Evolutionary conservation across 2,797 vertebrate species (phyloP).

Genomic region (Helicolenus hilgendorfi): DNA sequence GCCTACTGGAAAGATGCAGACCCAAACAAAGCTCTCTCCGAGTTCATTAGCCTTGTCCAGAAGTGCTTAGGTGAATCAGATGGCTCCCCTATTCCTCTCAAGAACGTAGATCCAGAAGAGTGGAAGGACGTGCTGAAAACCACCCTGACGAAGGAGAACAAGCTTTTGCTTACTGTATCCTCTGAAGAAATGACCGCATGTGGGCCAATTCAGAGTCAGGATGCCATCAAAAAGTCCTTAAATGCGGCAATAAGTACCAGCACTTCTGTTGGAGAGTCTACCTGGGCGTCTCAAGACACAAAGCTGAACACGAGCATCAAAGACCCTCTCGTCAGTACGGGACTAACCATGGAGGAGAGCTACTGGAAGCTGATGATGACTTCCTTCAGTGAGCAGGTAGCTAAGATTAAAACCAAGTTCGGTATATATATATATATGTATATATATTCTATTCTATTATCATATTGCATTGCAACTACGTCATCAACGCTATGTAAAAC

Average conservation of each 20-base stretch:
- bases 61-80: accelerated
- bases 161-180: conserved; percentile 37
- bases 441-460: not conserved
- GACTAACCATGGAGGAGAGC: conserved; percentile 47
- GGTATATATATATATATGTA: not conserved
- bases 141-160: not conserved
- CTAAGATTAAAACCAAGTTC: conserved; percentile 65
- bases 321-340: conserved; percentile 30
- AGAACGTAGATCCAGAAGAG: not conserved
- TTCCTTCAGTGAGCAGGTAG: not conserved
- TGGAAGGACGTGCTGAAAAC: not conserved
- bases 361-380: conserved; percentile 50
- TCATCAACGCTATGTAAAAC: not conserved
- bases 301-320: conserved; percentile 22
- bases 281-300: accelerated
- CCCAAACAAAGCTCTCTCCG: not conserved
- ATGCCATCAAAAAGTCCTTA: not conserved
- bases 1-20: not conserved
- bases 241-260: accelerated
- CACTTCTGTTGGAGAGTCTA: accelerated
- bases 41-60: conserved; percentile 52
- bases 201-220: conserved; percentile 4
- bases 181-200: not conserved
- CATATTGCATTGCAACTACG: too few species aligned
- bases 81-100: not conserved